Conservation (phyloP, 2,888 invertebrate species). For the Petrophora chlorosata region DNA sequence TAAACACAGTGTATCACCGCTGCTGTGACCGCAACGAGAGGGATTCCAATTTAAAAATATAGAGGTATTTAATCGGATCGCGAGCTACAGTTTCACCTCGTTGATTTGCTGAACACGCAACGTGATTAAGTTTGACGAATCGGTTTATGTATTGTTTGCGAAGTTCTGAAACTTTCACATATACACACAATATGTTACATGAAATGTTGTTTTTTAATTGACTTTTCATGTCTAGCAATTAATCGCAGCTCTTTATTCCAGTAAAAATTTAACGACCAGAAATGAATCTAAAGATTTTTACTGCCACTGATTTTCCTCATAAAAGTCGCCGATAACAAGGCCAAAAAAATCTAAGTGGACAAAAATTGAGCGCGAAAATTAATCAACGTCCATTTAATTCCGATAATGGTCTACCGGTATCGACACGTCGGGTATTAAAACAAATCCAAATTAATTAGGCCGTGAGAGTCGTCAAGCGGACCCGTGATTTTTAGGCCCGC, state of each 20-base stretch:
- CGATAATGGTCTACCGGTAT: conserved; percentile 39
- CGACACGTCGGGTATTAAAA: conserved; percentile 48
- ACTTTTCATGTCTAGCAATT: conserved; percentile 5
- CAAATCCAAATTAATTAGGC: conserved; percentile 59
- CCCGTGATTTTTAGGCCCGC: conserved; percentile 56
- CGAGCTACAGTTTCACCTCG: conserved; percentile 36
- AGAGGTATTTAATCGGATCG: conserved; percentile 43
- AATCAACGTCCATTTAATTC: conserved; percentile 39
- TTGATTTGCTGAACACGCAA: conserved; percentile 34
- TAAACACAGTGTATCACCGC: conserved; percentile 51
- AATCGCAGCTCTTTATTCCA: neutral
- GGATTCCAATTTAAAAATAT: conserved; percentile 48
- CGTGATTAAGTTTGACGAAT: conserved; percentile 39
- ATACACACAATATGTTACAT: neutral
- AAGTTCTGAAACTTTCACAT: conserved; percentile 25
- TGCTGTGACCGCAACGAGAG: conserved; percentile 47
- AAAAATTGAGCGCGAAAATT: conserved; percentile 41
- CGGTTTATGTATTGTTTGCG: conserved; percentile 33
- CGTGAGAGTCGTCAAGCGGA: conserved; percentile 57
- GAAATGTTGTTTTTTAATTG: neutral
- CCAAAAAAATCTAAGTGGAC: conserved; percentile 38
- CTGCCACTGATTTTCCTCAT: conserved; percentile 23
- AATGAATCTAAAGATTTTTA: conserved; percentile 2
- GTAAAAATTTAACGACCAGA: conserved; percentile 5
- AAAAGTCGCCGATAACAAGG: conserved; percentile 33